These are phyloP conservation scores for Hyles lineata DNA, from an alignment of 2,888 invertebrate species.

Conservation along the genomic window DNA sequence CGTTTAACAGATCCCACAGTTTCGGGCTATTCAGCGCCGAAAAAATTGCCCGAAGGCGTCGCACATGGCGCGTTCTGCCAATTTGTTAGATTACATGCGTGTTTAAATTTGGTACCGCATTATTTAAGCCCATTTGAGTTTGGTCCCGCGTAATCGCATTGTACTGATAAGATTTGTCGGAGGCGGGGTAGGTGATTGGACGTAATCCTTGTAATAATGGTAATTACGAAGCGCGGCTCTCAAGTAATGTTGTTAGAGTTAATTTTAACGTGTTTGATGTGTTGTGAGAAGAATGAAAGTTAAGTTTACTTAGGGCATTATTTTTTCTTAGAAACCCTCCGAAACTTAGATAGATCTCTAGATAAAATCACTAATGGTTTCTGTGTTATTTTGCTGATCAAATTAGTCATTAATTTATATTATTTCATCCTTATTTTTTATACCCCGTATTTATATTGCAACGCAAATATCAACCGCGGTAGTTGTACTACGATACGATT, in stretches of 20 bases:
- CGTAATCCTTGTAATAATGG: constrained; percentile 68
- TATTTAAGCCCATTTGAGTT: constrained; percentile 71
- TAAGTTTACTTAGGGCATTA: too few relatives aligned
- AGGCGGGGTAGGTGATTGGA: constrained; percentile 62
- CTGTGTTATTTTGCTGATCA: too few relatives aligned
- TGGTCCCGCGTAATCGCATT: constrained; percentile 44
- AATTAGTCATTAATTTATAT: too few relatives aligned
- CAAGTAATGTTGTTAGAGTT: not conserved
- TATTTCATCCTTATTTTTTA: too few relatives aligned
- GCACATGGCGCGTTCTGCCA: constrained; percentile 74
- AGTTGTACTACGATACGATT: too few relatives aligned
- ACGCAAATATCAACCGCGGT: too few relatives aligned
- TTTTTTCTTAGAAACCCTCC: too few relatives aligned
- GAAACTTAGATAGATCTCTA: too few relatives aligned
- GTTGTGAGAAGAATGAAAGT: too few relatives aligned
- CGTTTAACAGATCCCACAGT: constrained; percentile 57
- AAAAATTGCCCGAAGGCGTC: constrained; percentile 66
- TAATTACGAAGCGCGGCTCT: constrained; percentile 57
- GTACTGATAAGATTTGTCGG: constrained; percentile 74
- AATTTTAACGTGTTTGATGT: constrained; percentile 4
- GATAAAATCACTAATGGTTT: not conserved
- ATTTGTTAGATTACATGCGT: constrained; percentile 76
- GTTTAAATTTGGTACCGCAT: constrained; percentile 75
- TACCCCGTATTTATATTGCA: too few relatives aligned
- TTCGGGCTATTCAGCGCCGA: constrained; percentile 66